A percentile compares a stretch with the other conserved stretches of the same genome.
These are phyloP conservation scores for Calyptomena viridis DNA, from an alignment of 2,113 vertebrate species.

Conservation along the genomic window DNA sequence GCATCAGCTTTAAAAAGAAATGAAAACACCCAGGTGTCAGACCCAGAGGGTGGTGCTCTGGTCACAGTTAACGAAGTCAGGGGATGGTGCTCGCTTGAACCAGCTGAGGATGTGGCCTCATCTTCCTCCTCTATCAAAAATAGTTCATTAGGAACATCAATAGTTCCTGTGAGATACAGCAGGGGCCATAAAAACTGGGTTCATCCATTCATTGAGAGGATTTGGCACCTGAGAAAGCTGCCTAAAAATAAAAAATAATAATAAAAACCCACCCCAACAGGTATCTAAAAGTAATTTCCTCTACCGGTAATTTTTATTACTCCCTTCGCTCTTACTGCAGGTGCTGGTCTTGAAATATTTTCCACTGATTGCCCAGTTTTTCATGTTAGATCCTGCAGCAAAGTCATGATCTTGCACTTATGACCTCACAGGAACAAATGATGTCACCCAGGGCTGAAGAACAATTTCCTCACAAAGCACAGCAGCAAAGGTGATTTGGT, in stretches of 20 bases:
- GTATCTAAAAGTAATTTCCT: constrained; percentile 61
- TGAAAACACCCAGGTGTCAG: not conserved
- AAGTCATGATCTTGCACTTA: constrained; percentile 19
- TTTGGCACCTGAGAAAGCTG: not conserved
- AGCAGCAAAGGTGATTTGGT: not conserved
- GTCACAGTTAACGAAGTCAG: not conserved
- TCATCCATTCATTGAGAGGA: not conserved
- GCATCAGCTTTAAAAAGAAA: not conserved
- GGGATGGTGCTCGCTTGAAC: not conserved
- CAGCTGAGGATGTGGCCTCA: constrained; percentile 12
- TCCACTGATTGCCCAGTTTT: constrained; percentile 26
- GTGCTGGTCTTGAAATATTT: constrained; percentile 34
- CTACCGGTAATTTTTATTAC: constrained; percentile 49
- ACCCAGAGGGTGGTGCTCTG: not conserved
- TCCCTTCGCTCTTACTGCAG: constrained; percentile 47
- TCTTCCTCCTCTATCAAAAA: constrained; percentile 16
- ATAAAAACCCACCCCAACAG: not conserved
- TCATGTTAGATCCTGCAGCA: constrained; percentile 4
- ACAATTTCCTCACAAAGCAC: not conserved
- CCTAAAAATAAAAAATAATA: constrained; percentile 42
- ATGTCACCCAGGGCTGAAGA: not conserved
- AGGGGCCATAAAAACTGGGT: not conserved
- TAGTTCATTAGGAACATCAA: constrained; percentile 11
- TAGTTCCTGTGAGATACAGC: constrained; percentile 24
- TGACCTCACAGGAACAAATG: constrained; percentile 50